Percentiles rank a stretch among this genome's conserved stretches.
phyloP scores from a whole-genome alignment of 1,140 invertebrate genomes.

The Physella acuta region DNA sequence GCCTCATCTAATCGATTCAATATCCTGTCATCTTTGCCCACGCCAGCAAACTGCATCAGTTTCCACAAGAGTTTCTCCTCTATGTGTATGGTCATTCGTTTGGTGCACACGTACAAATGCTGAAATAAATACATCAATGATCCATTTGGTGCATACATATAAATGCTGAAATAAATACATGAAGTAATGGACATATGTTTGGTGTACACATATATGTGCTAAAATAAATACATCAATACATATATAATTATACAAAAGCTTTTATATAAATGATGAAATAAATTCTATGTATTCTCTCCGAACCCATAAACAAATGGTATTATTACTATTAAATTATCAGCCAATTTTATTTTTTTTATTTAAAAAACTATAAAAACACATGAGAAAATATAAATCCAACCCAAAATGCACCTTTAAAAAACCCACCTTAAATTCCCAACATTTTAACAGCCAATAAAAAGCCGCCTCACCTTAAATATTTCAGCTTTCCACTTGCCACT shows the following conservation, averaged over 20 bases:
- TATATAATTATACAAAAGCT: too few relatives aligned
- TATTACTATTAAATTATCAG: too few relatives aligned
- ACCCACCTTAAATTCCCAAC: too few relatives aligned
- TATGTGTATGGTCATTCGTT: constrained; percentile 80
- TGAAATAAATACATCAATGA: constrained; percentile 59
- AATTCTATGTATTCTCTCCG: too few relatives aligned
- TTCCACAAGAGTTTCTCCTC: constrained; percentile 88
- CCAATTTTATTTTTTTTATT: too few relatives aligned
- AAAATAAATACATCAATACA: too few relatives aligned
- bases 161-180: constrained; percentile 66
- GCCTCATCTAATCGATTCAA: constrained; percentile 70
- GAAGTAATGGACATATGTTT: constrained; percentile 68
- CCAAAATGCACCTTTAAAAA: too few relatives aligned
- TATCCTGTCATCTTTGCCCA: constrained; percentile 53
- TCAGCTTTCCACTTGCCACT: constrained; percentile 75
- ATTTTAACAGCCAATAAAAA: too few relatives aligned
- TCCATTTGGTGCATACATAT: constrained; percentile 77
- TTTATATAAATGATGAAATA: too few relatives aligned
- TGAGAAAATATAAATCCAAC: too few relatives aligned
- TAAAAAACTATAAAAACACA: too few relatives aligned
- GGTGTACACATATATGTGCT: constrained; percentile 79
- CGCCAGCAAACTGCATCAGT: constrained; percentile 72
- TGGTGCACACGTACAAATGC: constrained; percentile 79
- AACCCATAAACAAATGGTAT: too few relatives aligned
- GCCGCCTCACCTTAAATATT: constrained; percentile 74